Percentiles rank a stretch among this genome's conserved stretches.
These are phyloP conservation scores for Piscicola geometra DNA, from an alignment of 2,888 invertebrate species.

Conservation along the genomic window DNA sequence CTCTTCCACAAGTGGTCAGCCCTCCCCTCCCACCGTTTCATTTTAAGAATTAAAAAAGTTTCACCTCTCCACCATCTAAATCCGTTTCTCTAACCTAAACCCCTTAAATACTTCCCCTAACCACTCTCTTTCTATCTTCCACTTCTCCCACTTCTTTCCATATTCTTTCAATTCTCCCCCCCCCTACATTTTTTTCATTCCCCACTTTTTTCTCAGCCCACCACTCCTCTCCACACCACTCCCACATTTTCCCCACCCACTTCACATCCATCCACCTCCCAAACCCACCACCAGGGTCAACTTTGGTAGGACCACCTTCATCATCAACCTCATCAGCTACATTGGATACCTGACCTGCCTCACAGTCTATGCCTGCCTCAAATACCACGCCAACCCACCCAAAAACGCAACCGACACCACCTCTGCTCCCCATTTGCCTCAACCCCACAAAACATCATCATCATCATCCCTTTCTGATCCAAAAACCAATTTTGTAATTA, in stretches of 20 bases:
- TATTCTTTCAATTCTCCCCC: too few relatives aligned
- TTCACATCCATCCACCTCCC: background rate
- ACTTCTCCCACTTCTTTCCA: too few relatives aligned
- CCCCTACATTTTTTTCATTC: too few relatives aligned
- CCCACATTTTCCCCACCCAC: background rate
- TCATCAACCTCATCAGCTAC: constrained; percentile 43
- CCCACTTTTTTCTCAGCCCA: too few relatives aligned
- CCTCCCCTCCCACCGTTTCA: too few relatives aligned
- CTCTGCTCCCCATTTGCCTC: background rate
- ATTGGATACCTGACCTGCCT: constrained; percentile 43
- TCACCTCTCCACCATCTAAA: too few relatives aligned
- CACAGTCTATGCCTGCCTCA: constrained; percentile 37
- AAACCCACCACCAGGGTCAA: constrained; percentile 40
- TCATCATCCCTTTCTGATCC: constrained; percentile 13
- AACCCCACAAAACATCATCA: background rate
- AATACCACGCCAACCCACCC: constrained; percentile 7
- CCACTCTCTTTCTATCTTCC: too few relatives aligned
- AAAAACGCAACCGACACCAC: background rate
- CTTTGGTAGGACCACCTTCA: constrained; percentile 43
- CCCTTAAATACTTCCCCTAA: too few relatives aligned
- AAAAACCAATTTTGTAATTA: background rate
- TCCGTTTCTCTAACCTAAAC: too few relatives aligned
- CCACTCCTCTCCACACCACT: too few relatives aligned
- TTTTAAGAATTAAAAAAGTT: too few relatives aligned
- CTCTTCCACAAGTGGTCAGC: constrained; percentile 81